phyloP scores from a whole-genome alignment of 2,113 vertebrate genomes.

The Xenopus laevis region DNA sequence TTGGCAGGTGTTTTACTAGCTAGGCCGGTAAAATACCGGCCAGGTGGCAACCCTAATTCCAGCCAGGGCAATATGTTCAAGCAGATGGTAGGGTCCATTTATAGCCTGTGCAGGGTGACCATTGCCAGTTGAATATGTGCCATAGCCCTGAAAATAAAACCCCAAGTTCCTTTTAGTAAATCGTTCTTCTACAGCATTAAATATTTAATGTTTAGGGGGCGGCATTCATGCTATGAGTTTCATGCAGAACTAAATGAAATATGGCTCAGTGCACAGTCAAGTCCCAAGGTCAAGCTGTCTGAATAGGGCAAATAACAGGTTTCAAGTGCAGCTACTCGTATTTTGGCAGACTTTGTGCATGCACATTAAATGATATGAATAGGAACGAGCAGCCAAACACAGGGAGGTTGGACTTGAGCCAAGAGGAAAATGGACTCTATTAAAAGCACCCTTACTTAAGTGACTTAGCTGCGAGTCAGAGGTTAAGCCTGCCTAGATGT shows the following conservation, averaged over 20 bases:
- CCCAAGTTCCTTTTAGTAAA: too few species aligned
- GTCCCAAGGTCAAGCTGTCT: neutral
- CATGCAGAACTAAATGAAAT: neutral
- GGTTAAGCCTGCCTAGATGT: neutral
- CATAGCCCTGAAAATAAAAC: too few species aligned
- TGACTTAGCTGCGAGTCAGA: neutral
- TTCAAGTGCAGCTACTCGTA: conserved; percentile 1
- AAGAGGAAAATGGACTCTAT: conserved; percentile 3
- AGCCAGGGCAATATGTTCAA: too few species aligned
- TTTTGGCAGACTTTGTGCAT: conserved; percentile 8
- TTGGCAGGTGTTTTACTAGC: too few species aligned
- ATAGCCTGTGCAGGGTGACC: too few species aligned
- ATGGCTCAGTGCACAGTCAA: neutral
- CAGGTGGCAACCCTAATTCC: too few species aligned
- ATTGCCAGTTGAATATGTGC: too few species aligned
- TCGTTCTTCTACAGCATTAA: too few species aligned
- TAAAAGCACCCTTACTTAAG: neutral
- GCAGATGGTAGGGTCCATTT: too few species aligned
- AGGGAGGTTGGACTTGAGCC: neutral
- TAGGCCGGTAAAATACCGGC: too few species aligned
- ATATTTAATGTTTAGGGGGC: too few species aligned
- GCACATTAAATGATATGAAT: conserved; percentile 10
- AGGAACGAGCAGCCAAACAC: neutral
- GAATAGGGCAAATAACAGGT: neutral
- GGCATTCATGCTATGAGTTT: neutral